Conservation (phyloP, 2,888 invertebrate species). For the Dasysyrphus tricinctus region DNA sequence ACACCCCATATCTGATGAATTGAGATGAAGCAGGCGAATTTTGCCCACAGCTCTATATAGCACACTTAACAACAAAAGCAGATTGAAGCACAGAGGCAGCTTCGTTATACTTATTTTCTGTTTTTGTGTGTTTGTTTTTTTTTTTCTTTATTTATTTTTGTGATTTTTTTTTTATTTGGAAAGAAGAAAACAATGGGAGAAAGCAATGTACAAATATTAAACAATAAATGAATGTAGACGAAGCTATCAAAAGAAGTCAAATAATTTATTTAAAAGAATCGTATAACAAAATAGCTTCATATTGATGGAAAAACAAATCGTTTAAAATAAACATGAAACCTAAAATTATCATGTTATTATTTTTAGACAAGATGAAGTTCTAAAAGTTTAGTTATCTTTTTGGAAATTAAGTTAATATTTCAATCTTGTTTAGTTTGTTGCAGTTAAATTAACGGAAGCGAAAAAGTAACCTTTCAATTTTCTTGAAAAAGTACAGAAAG, state of each 20-base stretch:
- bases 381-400: too few species aligned
- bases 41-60: slow-evolving; percentile 1
- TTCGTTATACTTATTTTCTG: slow-evolving; percentile 22
- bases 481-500: too few species aligned
- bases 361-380: too few species aligned
- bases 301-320: background rate
- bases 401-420: too few species aligned
- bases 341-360: too few species aligned
- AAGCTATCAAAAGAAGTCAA: slow-evolving; percentile 54
- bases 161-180: background rate
- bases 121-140: slow-evolving; percentile 1
- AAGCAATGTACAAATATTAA: slow-evolving; percentile 47
- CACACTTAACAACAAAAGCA: slow-evolving; percentile 60
- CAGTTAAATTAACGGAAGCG: too few species aligned
- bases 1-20: slow-evolving; percentile 27
- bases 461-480: too few species aligned
- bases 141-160: slow-evolving; percentile 1
- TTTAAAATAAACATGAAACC: too few species aligned
- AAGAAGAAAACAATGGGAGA: slow-evolving; percentile 25
- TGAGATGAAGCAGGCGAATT: background rate
- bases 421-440: too few species aligned
- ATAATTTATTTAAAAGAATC: slow-evolving; percentile 43
- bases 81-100: slow-evolving; percentile 31
- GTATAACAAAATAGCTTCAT: background rate
- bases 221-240: slow-evolving; percentile 59